phyloP scores from a whole-genome alignment of 2,113 vertebrate species.

The Pteropus alecto region DNA sequence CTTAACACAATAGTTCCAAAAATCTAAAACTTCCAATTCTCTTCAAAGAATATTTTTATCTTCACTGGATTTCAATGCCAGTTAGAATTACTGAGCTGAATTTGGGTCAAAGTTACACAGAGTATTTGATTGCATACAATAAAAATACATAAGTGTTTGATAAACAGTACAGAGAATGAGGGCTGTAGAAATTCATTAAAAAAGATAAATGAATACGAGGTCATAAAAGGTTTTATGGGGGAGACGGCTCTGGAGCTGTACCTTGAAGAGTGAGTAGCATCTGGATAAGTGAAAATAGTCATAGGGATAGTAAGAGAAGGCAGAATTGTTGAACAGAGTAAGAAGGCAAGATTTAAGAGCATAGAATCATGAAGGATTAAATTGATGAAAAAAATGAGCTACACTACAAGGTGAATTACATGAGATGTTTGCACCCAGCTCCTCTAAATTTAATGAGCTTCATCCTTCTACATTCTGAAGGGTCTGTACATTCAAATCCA shows the following conservation, averaged over 20 bases:
- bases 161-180: background rate
- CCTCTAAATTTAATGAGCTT: constrained; percentile 10
- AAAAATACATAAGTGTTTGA: background rate
- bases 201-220: background rate
- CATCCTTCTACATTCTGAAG: background rate
- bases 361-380: background rate
- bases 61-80: background rate
- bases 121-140: background rate
- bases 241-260: background rate
- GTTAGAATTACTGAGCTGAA: background rate
- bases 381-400: background rate
- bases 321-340: background rate
- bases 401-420: background rate
- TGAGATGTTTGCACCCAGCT: background rate
- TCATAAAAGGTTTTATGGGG: background rate
- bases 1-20: background rate
- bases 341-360: background rate
- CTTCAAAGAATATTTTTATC: background rate
- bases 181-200: background rate
- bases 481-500: background rate
- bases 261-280: background rate
- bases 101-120: background rate
- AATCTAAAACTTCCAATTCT: background rate
- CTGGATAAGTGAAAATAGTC: background rate
- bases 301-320: background rate